phyloP scores from a whole-genome alignment of 2,888 invertebrate genomes.

The Pristionchus mayeri region DNA sequence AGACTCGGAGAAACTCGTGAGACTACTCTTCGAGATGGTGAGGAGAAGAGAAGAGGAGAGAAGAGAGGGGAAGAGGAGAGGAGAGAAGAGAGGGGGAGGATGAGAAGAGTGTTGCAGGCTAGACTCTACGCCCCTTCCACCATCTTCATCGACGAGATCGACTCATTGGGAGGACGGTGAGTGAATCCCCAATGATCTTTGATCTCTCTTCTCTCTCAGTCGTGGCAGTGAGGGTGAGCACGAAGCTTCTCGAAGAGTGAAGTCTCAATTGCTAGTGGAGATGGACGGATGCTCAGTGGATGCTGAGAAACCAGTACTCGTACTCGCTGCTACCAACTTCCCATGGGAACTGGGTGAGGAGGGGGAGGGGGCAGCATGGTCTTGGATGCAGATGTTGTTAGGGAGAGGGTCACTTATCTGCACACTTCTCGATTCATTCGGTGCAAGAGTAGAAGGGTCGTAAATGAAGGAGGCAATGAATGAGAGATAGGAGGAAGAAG shows the following conservation, averaged over 20 bases:
- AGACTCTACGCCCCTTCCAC: constrained; percentile 98
- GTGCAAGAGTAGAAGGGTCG: background rate
- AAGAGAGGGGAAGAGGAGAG: background rate
- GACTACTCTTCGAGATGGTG: constrained; percentile 97
- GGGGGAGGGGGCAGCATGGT: too few species aligned
- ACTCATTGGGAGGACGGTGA: constrained; percentile 82
- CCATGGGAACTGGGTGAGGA: constrained; percentile 90
- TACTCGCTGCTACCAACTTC: constrained; percentile 97
- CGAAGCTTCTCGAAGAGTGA: constrained; percentile 94
- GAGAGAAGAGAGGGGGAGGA: background rate
- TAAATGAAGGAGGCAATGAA: background rate
- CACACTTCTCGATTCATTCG: background rate
- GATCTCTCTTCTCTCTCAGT: constrained; percentile 82
- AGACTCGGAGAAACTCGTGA: constrained; percentile 98
- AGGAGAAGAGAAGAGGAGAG: background rate
- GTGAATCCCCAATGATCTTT: background rate
- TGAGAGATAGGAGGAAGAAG: background rate
- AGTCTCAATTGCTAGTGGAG: constrained; percentile 96
- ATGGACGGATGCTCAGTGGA: constrained; percentile 85
- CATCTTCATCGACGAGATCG: constrained; percentile 99
- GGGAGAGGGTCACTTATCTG: background rate
- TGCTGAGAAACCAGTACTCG: constrained; percentile 87
- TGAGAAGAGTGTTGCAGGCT: constrained; percentile 82
- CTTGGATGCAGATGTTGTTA: too few species aligned
- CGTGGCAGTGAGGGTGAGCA: constrained; percentile 96